phyloP scores from a whole-genome alignment of 2,797 vertebrate species.

The Otus scops region DNA sequence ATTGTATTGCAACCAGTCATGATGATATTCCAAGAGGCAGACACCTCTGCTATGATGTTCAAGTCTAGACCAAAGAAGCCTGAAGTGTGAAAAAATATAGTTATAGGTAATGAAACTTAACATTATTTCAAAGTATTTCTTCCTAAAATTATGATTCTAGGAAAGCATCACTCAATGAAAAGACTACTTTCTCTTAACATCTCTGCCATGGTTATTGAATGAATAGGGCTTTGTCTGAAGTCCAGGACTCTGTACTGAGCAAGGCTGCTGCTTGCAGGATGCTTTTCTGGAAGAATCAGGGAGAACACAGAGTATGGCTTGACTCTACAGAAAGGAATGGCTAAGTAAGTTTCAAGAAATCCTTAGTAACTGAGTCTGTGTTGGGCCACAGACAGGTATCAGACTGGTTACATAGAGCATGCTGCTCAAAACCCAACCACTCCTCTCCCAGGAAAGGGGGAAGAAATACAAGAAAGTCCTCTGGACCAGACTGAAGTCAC shows the following conservation, averaged over 20 bases:
- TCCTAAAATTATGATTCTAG: neutral
- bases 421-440: neutral
- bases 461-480: neutral
- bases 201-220: neutral
- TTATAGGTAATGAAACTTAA: neutral
- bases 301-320: neutral
- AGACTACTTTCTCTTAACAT: neutral
- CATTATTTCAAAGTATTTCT: neutral
- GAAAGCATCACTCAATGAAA: neutral
- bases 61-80: neutral
- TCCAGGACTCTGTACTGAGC: neutral
- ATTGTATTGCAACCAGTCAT: neutral
- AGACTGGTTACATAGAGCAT: neutral
- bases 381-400: neutral
- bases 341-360: neutral
- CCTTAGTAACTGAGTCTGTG: neutral
- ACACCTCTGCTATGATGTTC: neutral
- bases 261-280: neutral
- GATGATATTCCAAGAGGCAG: neutral
- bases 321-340: neutral
- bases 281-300: neutral
- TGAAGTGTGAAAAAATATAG: neutral
- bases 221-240: slow-evolving; percentile 9
- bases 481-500: neutral
- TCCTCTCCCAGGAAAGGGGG: neutral